Base-by-base conservation (phyloP, 2,113 vertebrate genomes). In the Psophia crepitans region DNA sequence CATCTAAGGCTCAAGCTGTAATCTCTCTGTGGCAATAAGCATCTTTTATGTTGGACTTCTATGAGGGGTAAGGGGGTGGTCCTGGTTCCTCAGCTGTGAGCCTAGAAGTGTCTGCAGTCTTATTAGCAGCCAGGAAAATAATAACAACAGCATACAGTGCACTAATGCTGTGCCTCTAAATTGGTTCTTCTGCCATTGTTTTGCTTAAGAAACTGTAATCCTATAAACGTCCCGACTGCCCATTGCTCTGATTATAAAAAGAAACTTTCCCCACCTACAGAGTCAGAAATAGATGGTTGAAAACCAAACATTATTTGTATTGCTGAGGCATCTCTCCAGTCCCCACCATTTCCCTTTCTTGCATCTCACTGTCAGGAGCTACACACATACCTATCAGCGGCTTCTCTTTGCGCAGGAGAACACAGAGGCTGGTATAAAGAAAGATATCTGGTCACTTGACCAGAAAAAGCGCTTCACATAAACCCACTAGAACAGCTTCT, bases 131-230 rank as follows among this genome's bases (percentile, higher is more conserved):
- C 48, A 75, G 33, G 44, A 57, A 51, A 88, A 73, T 57, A 88
- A 69, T 80, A 94, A 54, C 57, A 86, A 71, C 35, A 75, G 41
- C 49, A 79, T 65, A 46, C 43, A 27, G 37, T 32, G 58, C 84
- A 70, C 21, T 87, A 87, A 73, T 30, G 48, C 74, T 39, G 58
- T 85, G 81, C 11, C 11, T 84, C 91, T 76, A 79, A 81, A 89
- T 78, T 87, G 56, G 20, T 79, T 89, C 74, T 82, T 91, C 91
- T 80, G 41, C 70, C 35, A 79, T 56, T 89, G 44, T 63, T 94
- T 89, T 82, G 44, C 70, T 91, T 85, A 87, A 94, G 70, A 89
- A 96, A 87, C 37, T 16, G 18, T 95, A 95, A 94, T 89, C 77
- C 41, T 82, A 93, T 69, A 85, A 91, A 89, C 80, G 41, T 69